These are phyloP conservation scores for Daktulosphaira vitifoliae DNA, from an alignment of 1,140 invertebrate species.

Conservation along the genomic window DNA sequence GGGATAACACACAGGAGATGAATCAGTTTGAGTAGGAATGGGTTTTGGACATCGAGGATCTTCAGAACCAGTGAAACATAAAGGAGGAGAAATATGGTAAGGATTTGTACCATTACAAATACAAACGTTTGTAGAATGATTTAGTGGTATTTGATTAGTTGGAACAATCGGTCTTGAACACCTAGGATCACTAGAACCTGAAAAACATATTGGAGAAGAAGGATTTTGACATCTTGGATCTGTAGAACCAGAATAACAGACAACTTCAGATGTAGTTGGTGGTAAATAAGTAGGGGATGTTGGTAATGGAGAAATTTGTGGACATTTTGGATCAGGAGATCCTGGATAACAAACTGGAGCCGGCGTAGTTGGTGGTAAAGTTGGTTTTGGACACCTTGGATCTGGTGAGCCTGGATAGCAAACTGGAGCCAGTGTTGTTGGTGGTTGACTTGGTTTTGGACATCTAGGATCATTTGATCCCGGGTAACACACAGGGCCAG, in stretches of 20 bases:
- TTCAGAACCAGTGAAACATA: slow-evolving; percentile 40
- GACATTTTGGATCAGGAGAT: slow-evolving; percentile 43
- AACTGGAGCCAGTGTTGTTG: slow-evolving; percentile 39
- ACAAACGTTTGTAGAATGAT: slow-evolving; percentile 37
- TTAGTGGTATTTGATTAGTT: slow-evolving; percentile 10
- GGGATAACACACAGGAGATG: slow-evolving; percentile 35
- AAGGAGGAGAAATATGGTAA: slow-evolving; percentile 31
- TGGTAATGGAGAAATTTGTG: slow-evolving; percentile 37
- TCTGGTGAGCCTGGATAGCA: slow-evolving; percentile 42
- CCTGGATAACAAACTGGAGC: slow-evolving; percentile 41
- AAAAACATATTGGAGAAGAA: slow-evolving; percentile 37
- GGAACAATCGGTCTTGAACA: slow-evolving; percentile 33
- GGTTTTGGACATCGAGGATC: slow-evolving; percentile 38
- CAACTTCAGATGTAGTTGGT: slow-evolving; percentile 35
- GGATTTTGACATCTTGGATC: slow-evolving; percentile 38
- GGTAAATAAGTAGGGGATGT: slow-evolving; percentile 32
- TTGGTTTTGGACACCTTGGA: slow-evolving; percentile 42
- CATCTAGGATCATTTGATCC: slow-evolving; percentile 39
- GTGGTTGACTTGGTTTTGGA: slow-evolving; percentile 35
- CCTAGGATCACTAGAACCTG: slow-evolving; percentile 38
- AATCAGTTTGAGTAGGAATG: slow-evolving; percentile 38
- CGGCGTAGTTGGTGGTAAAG: slow-evolving; percentile 36
- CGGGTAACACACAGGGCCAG: slow-evolving; percentile 44
- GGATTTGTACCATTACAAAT: slow-evolving; percentile 38
- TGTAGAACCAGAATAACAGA: slow-evolving; percentile 38